These are phyloP conservation scores for Zoroaster sp. DNA, from an alignment of 53 echinoderm and acorn worm species.

Conservation along the genomic window DNA sequence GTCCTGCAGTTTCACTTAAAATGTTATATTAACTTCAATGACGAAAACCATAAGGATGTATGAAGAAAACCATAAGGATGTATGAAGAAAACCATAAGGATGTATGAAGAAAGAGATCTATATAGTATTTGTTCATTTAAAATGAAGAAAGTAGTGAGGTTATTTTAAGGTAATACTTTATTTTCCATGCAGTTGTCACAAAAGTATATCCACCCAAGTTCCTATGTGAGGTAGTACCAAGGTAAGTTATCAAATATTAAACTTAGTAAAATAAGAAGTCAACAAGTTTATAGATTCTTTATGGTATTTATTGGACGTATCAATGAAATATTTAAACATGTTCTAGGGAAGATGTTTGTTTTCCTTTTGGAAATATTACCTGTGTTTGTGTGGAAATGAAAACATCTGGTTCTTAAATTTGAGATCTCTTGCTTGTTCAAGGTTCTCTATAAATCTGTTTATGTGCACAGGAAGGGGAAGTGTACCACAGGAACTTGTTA, in stretches of 20 bases:
- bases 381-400: neutral
- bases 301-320: too few relatives aligned
- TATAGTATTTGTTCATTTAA: neutral
- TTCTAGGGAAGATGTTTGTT: too few relatives aligned
- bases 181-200: constrained; percentile 20
- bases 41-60: too few relatives aligned
- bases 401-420: neutral
- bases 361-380: neutral
- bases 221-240: constrained; percentile 80
- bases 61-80: too few relatives aligned
- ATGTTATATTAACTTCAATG: too few relatives aligned
- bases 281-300: too few relatives aligned
- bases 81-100: too few relatives aligned
- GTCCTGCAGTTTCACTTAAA: too few relatives aligned
- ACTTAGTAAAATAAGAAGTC: neutral
- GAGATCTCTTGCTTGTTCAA: neutral
- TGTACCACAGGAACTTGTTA: neutral
- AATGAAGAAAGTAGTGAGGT: neutral
- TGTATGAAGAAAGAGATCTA: too few relatives aligned
- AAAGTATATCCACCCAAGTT: constrained; percentile 67
- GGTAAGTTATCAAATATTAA: constrained; percentile 64
- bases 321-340: too few relatives aligned
- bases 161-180: neutral
- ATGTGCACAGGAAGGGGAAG: neutral
- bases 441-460: neutral